Base-by-base conservation (phyloP, 2,797 vertebrate genomes). In the Rhinoraja longicauda region DNA sequence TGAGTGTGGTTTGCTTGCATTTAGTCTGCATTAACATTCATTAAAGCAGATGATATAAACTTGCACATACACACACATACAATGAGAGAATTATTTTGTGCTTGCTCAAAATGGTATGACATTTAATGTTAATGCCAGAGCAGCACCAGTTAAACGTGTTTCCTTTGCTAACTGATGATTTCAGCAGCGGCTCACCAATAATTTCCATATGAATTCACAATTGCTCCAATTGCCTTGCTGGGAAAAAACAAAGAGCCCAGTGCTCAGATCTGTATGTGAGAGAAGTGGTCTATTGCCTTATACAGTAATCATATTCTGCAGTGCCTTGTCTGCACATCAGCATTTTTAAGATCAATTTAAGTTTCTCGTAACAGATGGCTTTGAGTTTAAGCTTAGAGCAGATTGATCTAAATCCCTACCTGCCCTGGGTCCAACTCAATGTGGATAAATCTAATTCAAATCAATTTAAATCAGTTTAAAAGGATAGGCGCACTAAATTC, bases 391-490 rank as follows among this genome's bases (percentile, higher is more conserved):
- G 39, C 90, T 92, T 92, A 53, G 45, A 92, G 45, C 70, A 92
- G 90, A 92, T 92, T 92, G 90, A 92, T 92, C 67, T 92, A 75
- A 92, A 92, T 73, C 90, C 67, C 26, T 92, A 92, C 72, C 90
- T 75, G 90, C 90, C 90, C 90, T 73, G 5, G 70, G 90, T 92
- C 90, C 90, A 92, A 75, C 90, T 75, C 70, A 8, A 10, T 92
- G 39, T 92, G 90, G 90, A 92, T 92, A 92, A 92, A 92, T 92
- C 90, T 75, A 92, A 92, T 92, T 92, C 90, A 73, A 70, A 92
- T 92, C 90, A 92, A 92, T 92, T 75, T 92, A 92, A 92, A 92
- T 92, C 90, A 92, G 90, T 92, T 92, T 92, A 92, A 75, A 75
- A 92, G 72, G 90, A 92, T 92, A 73, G 90, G 21, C 90, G 90